Evolutionary conservation across 1,140 invertebrate species (phyloP).

Genomic region (Tetranychus urticae): DNA sequence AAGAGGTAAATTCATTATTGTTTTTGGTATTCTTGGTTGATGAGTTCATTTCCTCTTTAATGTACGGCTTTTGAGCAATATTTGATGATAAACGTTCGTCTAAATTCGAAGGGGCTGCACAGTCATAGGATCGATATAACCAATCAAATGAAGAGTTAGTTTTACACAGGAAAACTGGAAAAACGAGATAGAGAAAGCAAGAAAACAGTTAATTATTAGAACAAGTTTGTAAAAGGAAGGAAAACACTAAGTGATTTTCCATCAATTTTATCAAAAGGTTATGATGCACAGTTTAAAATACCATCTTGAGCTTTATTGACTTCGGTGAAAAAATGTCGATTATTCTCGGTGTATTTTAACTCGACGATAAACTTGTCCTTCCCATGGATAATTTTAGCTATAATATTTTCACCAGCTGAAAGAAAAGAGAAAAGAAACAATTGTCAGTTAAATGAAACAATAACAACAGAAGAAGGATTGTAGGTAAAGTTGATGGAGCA

Average conservation of each 20-base stretch:
- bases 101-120: not conserved
- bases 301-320: conserved; percentile 29
- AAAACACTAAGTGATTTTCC: not conserved
- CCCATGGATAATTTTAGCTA: conserved; percentile 28
- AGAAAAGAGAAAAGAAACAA: conserved; percentile 19
- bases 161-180: not conserved
- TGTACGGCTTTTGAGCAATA: not conserved
- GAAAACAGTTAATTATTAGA: not conserved
- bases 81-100: not conserved
- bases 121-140: not conserved
- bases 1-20: not conserved
- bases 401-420: not conserved
- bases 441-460: not conserved
- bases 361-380: conserved; percentile 33
- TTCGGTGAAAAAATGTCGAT: conserved; percentile 33
- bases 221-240: not conserved
- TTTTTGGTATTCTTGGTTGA: not conserved
- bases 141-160: not conserved
- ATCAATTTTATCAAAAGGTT: too few species aligned
- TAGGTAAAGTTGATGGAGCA: not conserved
- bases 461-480: not conserved
- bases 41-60: not conserved
- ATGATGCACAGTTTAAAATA: conserved; percentile 13
- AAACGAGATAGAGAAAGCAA: not conserved
- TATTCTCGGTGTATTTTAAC: conserved; percentile 32